Percentiles rank a stretch among this genome's conserved stretches.
phyloP scores from a whole-genome alignment of 2,113 vertebrate genomes.

The Todiramphus chloris region DNA sequence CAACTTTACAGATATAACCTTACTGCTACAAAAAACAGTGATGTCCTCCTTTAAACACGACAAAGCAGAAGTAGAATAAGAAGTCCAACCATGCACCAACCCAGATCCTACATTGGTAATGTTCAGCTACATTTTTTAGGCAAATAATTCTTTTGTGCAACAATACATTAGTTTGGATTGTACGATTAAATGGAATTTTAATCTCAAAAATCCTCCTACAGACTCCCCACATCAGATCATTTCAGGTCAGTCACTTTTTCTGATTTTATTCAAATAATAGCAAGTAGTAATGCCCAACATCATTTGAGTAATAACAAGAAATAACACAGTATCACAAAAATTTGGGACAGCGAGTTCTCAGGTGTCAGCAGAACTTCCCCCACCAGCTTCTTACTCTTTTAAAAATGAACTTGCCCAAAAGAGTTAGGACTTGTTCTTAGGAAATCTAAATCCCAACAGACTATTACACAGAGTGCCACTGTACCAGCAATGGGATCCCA shows the following conservation, averaged over 20 bases:
- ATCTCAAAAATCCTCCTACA: neutral
- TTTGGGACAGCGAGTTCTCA: neutral
- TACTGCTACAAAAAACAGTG: neutral
- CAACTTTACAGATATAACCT: neutral
- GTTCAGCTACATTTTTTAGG: neutral
- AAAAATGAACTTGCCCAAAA: neutral
- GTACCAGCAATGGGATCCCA: neutral
- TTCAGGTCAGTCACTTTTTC: neutral
- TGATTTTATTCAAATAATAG: neutral
- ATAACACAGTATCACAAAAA: neutral
- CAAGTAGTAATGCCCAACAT: neutral
- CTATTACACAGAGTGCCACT: neutral
- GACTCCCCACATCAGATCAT: neutral
- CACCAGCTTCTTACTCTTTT: neutral
- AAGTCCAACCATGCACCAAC: neutral
- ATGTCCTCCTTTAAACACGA: neutral
- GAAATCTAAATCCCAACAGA: neutral
- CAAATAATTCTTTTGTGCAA: neutral
- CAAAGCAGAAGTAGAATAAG: neutral
- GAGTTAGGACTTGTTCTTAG: neutral
- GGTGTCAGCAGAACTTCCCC: neutral
- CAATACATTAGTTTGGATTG: neutral
- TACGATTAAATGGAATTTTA: neutral
- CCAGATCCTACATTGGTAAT: neutral
- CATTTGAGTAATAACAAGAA: neutral